These are phyloP conservation scores for Nipponia nippon DNA, from an alignment of 2,113 vertebrate species.

Conservation along the genomic window DNA sequence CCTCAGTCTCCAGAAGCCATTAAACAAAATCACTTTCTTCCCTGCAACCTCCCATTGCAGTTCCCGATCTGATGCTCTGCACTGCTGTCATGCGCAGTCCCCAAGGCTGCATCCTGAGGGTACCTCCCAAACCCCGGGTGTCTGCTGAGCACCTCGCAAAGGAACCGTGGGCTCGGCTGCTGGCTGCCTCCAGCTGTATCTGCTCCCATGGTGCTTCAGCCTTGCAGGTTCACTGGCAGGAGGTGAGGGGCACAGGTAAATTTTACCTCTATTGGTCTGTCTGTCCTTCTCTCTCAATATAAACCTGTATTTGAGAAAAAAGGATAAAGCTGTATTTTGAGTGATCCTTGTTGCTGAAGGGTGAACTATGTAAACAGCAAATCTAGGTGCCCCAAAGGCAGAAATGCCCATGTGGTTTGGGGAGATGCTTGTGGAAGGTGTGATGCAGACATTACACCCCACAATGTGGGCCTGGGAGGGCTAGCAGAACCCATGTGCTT, in stretches of 20 bases:
- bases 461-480: not conserved
- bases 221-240: not conserved
- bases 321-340: not conserved
- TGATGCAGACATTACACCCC: not conserved
- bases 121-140: not conserved
- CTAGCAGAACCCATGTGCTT: not conserved
- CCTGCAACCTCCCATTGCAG: not conserved
- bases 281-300: not conserved
- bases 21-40: constrained; percentile 22
- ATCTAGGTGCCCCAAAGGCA: not conserved
- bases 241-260: not conserved
- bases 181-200: not conserved
- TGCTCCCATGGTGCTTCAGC: not conserved
- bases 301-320: not conserved
- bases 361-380: not conserved
- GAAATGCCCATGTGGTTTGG: not conserved
- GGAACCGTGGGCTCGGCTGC: rapidly evolving
- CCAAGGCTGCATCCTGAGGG: not conserved
- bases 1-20: not conserved
- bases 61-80: not conserved
- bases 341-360: not conserved
- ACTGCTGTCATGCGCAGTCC: not conserved
- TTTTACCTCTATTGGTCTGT: not conserved
- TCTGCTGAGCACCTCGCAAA: not conserved
- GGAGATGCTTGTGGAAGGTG: not conserved